A percentile compares a stretch with the other conserved stretches of the same genome.
Conservation (phyloP, 2,888 invertebrate species). For the Actias luna region DNA sequence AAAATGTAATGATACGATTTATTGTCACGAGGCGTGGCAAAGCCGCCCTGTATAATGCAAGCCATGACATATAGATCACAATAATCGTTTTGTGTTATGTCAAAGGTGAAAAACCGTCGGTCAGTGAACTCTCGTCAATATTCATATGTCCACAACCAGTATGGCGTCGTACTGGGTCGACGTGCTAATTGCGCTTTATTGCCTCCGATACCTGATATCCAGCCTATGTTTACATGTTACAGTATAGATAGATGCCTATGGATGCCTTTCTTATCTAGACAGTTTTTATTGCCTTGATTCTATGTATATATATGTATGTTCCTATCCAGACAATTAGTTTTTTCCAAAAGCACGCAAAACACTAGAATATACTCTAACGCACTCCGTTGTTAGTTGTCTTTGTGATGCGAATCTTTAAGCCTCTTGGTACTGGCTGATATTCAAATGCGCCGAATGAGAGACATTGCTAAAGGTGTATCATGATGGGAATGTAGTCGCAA, state of each 20-base stretch:
- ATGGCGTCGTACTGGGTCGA: neutral
- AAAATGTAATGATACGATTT: neutral
- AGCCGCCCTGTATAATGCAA: neutral
- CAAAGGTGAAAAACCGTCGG: slow-evolving; percentile 42
- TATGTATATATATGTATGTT: neutral
- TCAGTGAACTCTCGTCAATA: slow-evolving; percentile 40
- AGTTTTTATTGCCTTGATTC: neutral
- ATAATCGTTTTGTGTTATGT: slow-evolving; percentile 18
- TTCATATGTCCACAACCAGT: slow-evolving; percentile 24
- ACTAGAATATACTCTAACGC: no score
- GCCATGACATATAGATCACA: neutral
- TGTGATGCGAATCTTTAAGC: no score
- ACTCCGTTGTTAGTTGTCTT: no score
- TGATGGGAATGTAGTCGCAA: no score
- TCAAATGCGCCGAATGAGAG: no score
- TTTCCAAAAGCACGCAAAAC: no score
- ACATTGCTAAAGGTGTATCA: no score
- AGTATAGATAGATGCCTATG: neutral
- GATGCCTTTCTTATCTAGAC: neutral
- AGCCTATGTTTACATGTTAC: neutral
- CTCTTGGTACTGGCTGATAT: no score
- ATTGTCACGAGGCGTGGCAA: neutral
- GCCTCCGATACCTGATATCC: neutral
- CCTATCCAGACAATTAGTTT: no score
- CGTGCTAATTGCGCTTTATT: slow-evolving; percentile 12